Evolutionary conservation across 2,888 invertebrate genomes (phyloP), one percentile per base, ranked within the genome.

Genomic region (Pristionchus fissidentatus): DNA sequence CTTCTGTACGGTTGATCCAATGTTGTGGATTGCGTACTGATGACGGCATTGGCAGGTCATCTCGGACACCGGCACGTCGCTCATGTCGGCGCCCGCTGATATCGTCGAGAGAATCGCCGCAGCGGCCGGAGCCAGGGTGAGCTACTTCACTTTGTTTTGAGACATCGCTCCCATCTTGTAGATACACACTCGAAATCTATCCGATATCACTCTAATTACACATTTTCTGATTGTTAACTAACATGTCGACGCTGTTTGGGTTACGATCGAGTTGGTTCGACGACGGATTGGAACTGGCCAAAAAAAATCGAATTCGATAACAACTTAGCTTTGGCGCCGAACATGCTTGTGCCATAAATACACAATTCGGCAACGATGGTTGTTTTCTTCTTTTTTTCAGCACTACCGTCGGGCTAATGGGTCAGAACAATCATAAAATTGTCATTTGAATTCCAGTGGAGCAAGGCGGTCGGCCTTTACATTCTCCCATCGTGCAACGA

Each of bases 51-150:
- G n/a, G 2, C 29, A 82, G 32, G 80, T 80, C 8, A 80, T 80
- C 60, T 80, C 80, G 26, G 80, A 80, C 60, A 57, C 80, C n/a
- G 79, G 79, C 7, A 79, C 79, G 35, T 79, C 79, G 13, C 79
- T 79, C 57, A 52, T 79, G 35, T 29, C 57, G 22, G 80, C 80
- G 13, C 80, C 80, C 41, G 15, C 8, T 26, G 80, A 80, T n/a
- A 80, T 80, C 60, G 41, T 26, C 3, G 57, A 80, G 35, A 60
- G 35, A 35, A 60, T 80, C n/a, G 80, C 80, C 15, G 80, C 55
- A 2, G 60, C 57, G 2, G 57, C 38, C 41, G 80, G 80, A 57
- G 80, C 46, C 5, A 60, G 43, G 52, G 78, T 78, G 4, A 3
- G 55, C 13, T 15, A 15, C 22, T 55, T 55, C 22, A 29, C 13